A percentile compares a stretch with the other conserved stretches of the same genome.
These are phyloP conservation scores for Boloria euphrosyne DNA, from an alignment of 2,888 invertebrate species.

Conservation along the genomic window DNA sequence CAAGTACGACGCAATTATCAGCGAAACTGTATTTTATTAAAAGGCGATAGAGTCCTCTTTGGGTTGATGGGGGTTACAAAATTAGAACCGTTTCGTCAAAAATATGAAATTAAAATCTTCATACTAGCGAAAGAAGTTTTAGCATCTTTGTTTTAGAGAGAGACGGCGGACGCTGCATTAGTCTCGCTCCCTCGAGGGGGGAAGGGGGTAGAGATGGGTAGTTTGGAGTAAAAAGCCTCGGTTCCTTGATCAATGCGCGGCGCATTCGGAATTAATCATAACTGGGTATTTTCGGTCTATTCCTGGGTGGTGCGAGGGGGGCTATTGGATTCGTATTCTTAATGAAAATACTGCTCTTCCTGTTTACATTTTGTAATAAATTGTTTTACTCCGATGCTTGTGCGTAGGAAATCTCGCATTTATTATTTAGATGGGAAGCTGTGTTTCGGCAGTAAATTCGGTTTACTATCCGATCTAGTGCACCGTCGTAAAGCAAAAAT, in stretches of 20 bases:
- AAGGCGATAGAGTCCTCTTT: conserved; percentile 46
- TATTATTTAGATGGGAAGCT: conserved; percentile 40
- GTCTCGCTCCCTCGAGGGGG: conserved; percentile 67
- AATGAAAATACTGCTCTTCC: conserved; percentile 82
- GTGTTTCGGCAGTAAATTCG: conserved; percentile 32
- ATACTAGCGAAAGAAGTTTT: conserved; percentile 83
- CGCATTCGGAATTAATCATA: conserved; percentile 83
- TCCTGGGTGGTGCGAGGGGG: conserved; percentile 52
- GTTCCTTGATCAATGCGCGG: conserved; percentile 82
- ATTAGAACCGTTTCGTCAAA: conserved; percentile 82
- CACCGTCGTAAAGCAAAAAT: conserved; percentile 33
- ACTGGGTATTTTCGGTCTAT: conserved; percentile 82
- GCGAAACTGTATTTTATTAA: conserved; percentile 44
- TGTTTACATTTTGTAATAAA: conserved; percentile 83
- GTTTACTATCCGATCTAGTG: conserved; percentile 39
- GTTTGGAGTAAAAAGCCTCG: conserved; percentile 80
- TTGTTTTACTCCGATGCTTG: conserved; percentile 73
- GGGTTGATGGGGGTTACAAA: conserved; percentile 49
- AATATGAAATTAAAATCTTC: conserved; percentile 83
- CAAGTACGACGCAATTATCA: conserved; percentile 57
- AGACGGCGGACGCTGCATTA: conserved; percentile 77
- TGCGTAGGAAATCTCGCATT: conserved; percentile 41
- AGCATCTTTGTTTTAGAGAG: conserved; percentile 83
- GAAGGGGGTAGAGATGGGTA: conserved; percentile 71
- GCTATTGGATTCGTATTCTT: conserved; percentile 78